Percentiles rank a stretch among this genome's conserved stretches.
Conservation (phyloP, 2,797 vertebrate species). For the Macropus fuliginosus region DNA sequence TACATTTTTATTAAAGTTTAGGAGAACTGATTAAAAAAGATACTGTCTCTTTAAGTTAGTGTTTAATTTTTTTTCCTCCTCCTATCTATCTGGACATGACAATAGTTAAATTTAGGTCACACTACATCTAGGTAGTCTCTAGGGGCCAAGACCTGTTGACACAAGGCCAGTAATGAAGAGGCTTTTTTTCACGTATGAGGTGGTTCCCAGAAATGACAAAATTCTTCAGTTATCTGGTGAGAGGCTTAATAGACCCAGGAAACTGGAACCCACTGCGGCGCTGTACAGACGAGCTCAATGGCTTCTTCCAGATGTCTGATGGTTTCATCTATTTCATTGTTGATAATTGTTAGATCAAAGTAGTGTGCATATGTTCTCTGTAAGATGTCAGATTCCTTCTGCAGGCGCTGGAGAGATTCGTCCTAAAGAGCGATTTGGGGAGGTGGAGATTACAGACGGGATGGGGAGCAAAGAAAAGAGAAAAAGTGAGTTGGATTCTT, state of each 20-base stretch:
- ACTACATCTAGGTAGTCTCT: constrained; percentile 95
- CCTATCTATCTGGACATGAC: constrained; percentile 97
- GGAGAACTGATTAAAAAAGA: constrained; percentile 90
- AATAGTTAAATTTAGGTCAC: constrained; percentile 96
- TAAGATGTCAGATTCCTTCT: constrained; percentile 98
- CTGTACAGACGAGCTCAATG: constrained; percentile 96
- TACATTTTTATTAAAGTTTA: constrained; percentile 89
- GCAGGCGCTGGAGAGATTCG: constrained; percentile 97
- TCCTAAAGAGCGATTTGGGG: constrained; percentile 85
- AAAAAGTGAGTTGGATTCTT: constrained; percentile 69
- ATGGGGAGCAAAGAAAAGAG: constrained; percentile 57
- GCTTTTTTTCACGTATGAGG: constrained; percentile 88
- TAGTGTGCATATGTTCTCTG: constrained; percentile 99
- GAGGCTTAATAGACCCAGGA: constrained; percentile 97
- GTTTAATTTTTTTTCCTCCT: constrained; percentile 90
- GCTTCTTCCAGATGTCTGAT: constrained; percentile 98
- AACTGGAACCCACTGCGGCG: constrained; percentile 97
- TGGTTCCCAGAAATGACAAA: constrained; percentile 86
- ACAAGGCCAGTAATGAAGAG: constrained; percentile 88
- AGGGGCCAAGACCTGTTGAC: constrained; percentile 90
- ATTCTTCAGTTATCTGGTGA: constrained; percentile 81
- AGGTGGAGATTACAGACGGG: not conserved
- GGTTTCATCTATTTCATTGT: constrained; percentile 99
- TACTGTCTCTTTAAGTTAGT: constrained; percentile 98
- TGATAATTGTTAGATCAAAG: constrained; percentile 99